Evolutionary conservation across 2,888 invertebrate genomes (phyloP).

Genomic region (Drosophila incognita): DNA sequence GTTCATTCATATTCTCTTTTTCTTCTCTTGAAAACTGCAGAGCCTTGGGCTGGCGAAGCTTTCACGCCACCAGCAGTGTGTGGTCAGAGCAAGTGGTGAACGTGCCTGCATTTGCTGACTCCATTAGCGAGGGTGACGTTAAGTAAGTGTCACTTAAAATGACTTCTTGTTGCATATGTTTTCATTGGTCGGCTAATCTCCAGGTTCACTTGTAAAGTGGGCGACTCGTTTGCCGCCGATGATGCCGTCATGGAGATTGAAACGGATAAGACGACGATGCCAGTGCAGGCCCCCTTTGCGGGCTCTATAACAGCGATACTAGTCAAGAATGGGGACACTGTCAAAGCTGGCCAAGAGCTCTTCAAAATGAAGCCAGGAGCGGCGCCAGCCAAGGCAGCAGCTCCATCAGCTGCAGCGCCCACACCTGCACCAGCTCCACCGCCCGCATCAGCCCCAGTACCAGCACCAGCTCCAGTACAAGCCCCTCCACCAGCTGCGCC

Average conservation of each 20-base stretch:
- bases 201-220: conserved; percentile 91
- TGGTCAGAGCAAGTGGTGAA: conserved; percentile 85
- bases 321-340: conserved; percentile 96
- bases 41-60: conserved; percentile 43
- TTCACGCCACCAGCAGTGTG: conserved; percentile 84
- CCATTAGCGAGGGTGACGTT: conserved; percentile 97
- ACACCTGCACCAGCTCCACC: conserved; percentile 84
- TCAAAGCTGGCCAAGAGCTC: conserved; percentile 93
- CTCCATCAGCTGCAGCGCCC: conserved; percentile 76
- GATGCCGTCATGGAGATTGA: conserved; percentile 98
- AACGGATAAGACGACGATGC: conserved; percentile 96
- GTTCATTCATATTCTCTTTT: background rate
- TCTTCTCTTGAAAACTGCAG: background rate
- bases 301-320: conserved; percentile 95
- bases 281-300: conserved; percentile 90
- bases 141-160: conserved; percentile 86
- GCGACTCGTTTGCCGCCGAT: conserved; percentile 95
- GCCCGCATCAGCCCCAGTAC: conserved; percentile 77
- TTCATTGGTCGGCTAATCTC: background rate
- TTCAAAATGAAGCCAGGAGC: conserved; percentile 89
- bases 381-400: conserved; percentile 85
- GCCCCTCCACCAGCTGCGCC: conserved; percentile 2
- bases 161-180: background rate
- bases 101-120: conserved; percentile 97
- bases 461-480: conserved; percentile 63